Base-by-base conservation (phyloP, 2,113 vertebrate genomes). In the Tympanuchus pallidicinctus region DNA sequence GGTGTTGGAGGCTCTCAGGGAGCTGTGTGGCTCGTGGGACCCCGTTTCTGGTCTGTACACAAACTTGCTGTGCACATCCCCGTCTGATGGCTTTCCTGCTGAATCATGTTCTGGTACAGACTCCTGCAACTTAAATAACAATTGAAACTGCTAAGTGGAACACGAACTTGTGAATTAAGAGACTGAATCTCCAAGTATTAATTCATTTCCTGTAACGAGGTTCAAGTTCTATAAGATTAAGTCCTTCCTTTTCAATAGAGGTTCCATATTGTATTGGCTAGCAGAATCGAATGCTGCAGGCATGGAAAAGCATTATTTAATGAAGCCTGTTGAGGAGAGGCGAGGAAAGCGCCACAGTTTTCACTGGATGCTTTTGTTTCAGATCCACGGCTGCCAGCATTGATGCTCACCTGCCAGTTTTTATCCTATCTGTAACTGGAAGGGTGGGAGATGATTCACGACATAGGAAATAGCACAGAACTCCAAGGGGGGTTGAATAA, bases 201-300 rank as follows among this genome's bases (percentile, higher is more conserved):
- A 88, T 92, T 93, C 12, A 85, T 95, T 94, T 94, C 88, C 93
- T 95, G 95, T 89, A 94, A 92, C 77, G 90, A 94, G 89, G 69
- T 70, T 84, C 63, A 82, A 86, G 70, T 95, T 94, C 87, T 56
- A 50, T 84, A 77, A 88, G 83, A 76, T 91, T 88, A 95, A 89
- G 86, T 93, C 65, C 94, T 92, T 93, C 90, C 66, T 84, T 48
- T 80, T 52, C 24, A 15, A 54, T 50, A 6, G 70, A 71, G 94
- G 86, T 79, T 92, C 77, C 36, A 12, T 42, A 82, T 76, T 86
- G 91, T 93, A 89, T 84, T 96, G 85, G 76, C 94, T 90, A 88
- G 81, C 81, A 93, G 92, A 91, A 57, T 88, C 57, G 70, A 79
- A 67, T 92, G 2, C 88, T 91, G 83, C 79, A 13, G 92, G 90